Percentiles rank a stretch among this genome's conserved stretches.
phyloP scores from a whole-genome alignment of 2,888 invertebrate genomes.

The Idaea aversata region DNA sequence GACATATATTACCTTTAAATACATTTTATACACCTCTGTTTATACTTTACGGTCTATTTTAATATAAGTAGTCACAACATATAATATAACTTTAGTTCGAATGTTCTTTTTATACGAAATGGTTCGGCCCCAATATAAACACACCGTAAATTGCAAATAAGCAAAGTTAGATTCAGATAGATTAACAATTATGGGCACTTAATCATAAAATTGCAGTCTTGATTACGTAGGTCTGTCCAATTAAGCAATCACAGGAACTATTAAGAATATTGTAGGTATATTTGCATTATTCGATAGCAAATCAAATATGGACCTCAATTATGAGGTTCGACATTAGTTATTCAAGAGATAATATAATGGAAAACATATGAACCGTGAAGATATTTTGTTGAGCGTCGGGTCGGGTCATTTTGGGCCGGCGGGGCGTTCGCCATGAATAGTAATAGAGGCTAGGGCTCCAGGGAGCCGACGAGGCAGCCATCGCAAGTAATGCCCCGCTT shows the following conservation, averaged over 20 bases:
- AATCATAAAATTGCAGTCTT: background rate
- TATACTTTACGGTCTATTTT: conserved; percentile 14
- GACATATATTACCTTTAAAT: conserved; percentile 60
- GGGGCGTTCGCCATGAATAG: conserved; percentile 71
- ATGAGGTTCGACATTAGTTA: conserved; percentile 32
- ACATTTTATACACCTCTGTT: conserved; percentile 21
- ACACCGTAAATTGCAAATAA: background rate
- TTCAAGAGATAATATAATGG: conserved; percentile 45
- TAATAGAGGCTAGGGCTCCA: conserved; percentile 59
- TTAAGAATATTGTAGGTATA: background rate
- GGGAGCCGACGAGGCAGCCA: conserved; percentile 27
- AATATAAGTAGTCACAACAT: conserved; percentile 9
- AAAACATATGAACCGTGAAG: conserved; percentile 49
- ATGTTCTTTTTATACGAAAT: background rate
- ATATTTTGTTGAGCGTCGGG: conserved; percentile 37
- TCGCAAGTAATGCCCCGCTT: conserved; percentile 61
- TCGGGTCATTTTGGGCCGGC: conserved; percentile 53
- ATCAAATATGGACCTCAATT: conserved; percentile 11
- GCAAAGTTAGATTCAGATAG: background rate
- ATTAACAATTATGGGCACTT: conserved; percentile 1
- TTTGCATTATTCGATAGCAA: conserved; percentile 11
- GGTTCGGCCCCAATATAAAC: background rate
- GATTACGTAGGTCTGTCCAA: background rate
- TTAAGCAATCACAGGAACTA: conserved; percentile 1
- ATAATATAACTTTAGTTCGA: conserved; percentile 6